phyloP scores from a whole-genome alignment of 2,888 invertebrate species.

The Folsomia candida region DNA sequence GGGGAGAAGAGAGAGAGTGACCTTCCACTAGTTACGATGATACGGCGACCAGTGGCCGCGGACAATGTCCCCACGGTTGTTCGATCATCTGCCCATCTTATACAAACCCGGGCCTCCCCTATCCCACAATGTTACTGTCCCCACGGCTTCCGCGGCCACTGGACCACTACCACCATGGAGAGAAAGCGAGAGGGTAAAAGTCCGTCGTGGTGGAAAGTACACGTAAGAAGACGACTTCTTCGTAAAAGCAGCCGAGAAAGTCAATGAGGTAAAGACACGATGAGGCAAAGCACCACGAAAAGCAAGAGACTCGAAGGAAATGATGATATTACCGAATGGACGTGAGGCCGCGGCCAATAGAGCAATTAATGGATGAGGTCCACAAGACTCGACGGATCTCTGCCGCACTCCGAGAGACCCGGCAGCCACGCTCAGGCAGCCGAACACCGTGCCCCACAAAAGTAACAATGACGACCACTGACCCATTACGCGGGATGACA shows the following conservation, averaged over 20 bases:
- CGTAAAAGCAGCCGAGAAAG: not conserved
- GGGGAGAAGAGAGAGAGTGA: not conserved
- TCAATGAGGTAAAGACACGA: not conserved
- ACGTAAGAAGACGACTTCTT: not conserved
- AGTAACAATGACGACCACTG: constrained; percentile 40
- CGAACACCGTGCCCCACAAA: constrained; percentile 32
- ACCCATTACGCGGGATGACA: constrained; percentile 38
- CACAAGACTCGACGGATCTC: constrained; percentile 49
- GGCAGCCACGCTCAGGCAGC: constrained; percentile 16
- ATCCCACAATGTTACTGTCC: too few relatives aligned
- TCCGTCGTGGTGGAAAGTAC: not conserved
- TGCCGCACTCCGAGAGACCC: constrained; percentile 23
- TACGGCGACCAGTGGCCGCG: too few relatives aligned
- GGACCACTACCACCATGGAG: too few relatives aligned
- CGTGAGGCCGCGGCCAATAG: constrained; percentile 49
- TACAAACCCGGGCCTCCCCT: too few relatives aligned
- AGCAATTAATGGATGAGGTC: constrained; percentile 50
- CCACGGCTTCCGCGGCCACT: too few relatives aligned
- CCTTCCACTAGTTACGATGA: not conserved
- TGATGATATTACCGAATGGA: constrained; percentile 41
- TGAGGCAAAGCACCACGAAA: not conserved
- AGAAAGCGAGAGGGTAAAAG: constrained; percentile 2
- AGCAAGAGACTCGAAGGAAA: not conserved
- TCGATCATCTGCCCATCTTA: too few relatives aligned
- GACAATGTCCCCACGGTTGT: too few relatives aligned